Evolutionary conservation across 2,888 invertebrate species (phyloP).

Genomic region (Nemotelus pantherinus): DNA sequence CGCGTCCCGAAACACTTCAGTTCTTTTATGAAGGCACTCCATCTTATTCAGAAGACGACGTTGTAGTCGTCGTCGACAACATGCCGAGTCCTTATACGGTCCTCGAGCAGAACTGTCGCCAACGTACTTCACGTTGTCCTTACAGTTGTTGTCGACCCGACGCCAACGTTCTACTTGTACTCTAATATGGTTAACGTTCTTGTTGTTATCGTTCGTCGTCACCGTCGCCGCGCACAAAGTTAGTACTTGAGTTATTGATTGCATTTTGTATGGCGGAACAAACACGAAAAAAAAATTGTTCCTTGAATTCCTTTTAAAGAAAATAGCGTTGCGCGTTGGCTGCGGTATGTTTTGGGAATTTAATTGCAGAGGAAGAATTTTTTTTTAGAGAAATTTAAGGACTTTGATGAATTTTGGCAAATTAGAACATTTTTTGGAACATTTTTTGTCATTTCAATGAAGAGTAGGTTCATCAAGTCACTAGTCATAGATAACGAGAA

Average conservation of each 20-base stretch:
- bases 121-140: not conserved
- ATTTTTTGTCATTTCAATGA: too few relatives aligned
- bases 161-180: too few relatives aligned
- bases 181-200: not conserved
- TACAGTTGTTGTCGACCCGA: too few relatives aligned
- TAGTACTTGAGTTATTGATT: conserved; percentile 39
- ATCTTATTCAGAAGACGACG: conserved; percentile 8
- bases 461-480: too few relatives aligned
- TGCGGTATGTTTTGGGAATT: not conserved
- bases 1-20: not conserved
- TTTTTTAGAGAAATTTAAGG: not conserved
- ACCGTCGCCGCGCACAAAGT: not conserved
- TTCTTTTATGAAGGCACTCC: conserved; percentile 1
- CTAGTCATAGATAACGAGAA: too few relatives aligned
- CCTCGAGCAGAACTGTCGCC: not conserved
- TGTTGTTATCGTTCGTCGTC: not conserved
- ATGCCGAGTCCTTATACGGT: conserved; percentile 3
- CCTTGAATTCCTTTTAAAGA: not conserved
- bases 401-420: not conserved
- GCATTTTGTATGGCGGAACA: not conserved
- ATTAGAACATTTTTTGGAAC: not conserved
- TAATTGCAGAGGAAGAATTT: not conserved
- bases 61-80: not conserved
- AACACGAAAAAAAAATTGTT: not conserved
- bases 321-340: not conserved